A percentile compares a stretch with the other conserved stretches of the same genome.
Evolutionary conservation across 1,140 invertebrate species (phyloP).

Genomic region (Brachionus sp.): DNA sequence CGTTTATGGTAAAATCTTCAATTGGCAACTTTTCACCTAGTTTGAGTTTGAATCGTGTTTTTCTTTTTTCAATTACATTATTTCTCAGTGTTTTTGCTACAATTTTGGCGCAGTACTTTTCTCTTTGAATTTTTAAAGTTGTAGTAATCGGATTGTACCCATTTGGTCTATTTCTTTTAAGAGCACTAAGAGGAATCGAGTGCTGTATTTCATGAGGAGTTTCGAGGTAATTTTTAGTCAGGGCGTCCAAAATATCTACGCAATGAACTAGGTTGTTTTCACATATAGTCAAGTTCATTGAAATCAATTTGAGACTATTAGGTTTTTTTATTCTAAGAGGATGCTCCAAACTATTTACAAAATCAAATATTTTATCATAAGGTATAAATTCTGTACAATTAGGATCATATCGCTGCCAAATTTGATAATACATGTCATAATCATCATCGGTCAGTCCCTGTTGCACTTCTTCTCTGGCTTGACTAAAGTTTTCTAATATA

Average conservation of each 20-base stretch:
- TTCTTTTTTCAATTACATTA: not conserved
- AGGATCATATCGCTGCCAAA: slow-evolving; percentile 96
- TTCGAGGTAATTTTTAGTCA: slow-evolving; percentile 86
- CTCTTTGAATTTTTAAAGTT: slow-evolving; percentile 27
- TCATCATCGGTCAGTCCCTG: slow-evolving; percentile 90
- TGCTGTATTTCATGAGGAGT: slow-evolving; percentile 62
- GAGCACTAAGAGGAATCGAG: slow-evolving; percentile 61
- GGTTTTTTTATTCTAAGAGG: slow-evolving; percentile 93
- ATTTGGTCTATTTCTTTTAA: slow-evolving; percentile 16
- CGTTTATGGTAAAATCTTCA: slow-evolving; percentile 7
- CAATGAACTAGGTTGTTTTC: slow-evolving; percentile 93
- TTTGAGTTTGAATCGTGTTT: not conserved
- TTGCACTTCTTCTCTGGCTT: slow-evolving; percentile 95
- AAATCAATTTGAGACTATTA: slow-evolving; percentile 96
- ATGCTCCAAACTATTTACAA: slow-evolving; percentile 86
- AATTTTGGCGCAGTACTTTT: slow-evolving; percentile 25
- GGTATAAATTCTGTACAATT: slow-evolving; percentile 93
- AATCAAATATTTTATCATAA: slow-evolving; percentile 86
- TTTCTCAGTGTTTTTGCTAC: not conserved
- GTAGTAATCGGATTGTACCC: slow-evolving; percentile 35
- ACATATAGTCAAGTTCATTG: slow-evolving; percentile 96
- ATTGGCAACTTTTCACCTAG: not conserved
- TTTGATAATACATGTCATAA: slow-evolving; percentile 99
- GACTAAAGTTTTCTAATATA: slow-evolving; percentile 96
- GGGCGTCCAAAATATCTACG: slow-evolving; percentile 91